Evolutionary conservation across 2,797 vertebrate genomes (phyloP), one percentile per base, ranked within the genome.

Genomic region (Protonibea diacanthus): DNA sequence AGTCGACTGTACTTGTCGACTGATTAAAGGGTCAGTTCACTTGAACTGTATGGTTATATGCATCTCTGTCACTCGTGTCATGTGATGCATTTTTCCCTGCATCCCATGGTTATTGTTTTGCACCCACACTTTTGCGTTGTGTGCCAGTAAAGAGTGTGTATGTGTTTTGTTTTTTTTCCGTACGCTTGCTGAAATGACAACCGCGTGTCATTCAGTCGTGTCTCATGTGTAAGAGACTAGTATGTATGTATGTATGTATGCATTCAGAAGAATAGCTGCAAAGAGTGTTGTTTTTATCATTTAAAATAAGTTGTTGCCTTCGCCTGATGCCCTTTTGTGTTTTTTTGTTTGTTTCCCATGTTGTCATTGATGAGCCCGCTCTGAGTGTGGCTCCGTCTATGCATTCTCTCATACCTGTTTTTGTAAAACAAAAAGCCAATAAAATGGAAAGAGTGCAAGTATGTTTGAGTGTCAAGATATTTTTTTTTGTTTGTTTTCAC

Each of bases 351-450:
- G 33, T 38, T 38, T 9, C 33, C 71, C 73, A 65, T 69, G 76
- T 86, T 47, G 68, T 86, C 78, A 61, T 55, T 49, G 69, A 74
- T 78, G 87, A 88, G 87, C 78, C 64, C 6, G 12, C 73, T 71
- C 56, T 69, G 73, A 70, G 77, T 67, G 70, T 20, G 76, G 68
- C 88, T 91, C 77, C 0, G 69, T 84, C 91, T 92, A 88, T 92
- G 93, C 93, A 92, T 94, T 89, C 80, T 91, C 68, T 89, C 71
- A 86, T 76, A 85, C 71, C 80, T 86, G 84, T 88, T 93, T 93
- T 93, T 93, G 87, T 93, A 86, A 89, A 88, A 91, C 72, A 83
- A 81, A 79, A 82, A 81, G 83, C 81, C 74, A 92, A 93, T 93
- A 91, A 94, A 93, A 78, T 77, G 72, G 71, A 89, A 88, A 74